Conservation (phyloP, 2,113 vertebrate species). For the Taxidea taxus region DNA sequence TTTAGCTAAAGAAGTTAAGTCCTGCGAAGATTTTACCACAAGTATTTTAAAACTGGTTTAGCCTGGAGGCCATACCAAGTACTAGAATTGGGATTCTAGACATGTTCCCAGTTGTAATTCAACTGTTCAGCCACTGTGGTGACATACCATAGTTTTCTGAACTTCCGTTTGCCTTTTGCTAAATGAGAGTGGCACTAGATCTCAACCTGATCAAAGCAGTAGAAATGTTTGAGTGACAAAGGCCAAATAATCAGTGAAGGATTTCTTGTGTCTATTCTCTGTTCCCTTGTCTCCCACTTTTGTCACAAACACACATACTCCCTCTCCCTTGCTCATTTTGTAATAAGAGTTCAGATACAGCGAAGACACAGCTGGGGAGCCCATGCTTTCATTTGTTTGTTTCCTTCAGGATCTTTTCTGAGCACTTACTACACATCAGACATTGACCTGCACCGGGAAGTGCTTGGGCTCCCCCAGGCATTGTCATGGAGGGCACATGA, state of each 20-base stretch:
- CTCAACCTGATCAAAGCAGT: background rate
- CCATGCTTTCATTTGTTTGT: background rate
- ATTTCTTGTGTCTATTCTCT: background rate
- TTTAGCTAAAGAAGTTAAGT: background rate
- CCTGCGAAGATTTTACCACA: background rate
- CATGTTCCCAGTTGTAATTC: background rate
- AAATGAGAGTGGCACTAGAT: constrained; percentile 1
- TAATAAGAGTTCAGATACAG: background rate
- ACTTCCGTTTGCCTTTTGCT: background rate
- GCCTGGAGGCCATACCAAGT: background rate
- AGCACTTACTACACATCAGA: background rate
- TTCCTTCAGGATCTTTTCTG: constrained; percentile 17
- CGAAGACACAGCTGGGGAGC: background rate
- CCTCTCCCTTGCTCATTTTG: background rate
- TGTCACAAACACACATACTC: background rate
- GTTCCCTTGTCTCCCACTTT: background rate
- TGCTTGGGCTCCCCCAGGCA: background rate
- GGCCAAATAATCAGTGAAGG: background rate
- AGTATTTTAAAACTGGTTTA: background rate
- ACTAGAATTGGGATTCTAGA: background rate
- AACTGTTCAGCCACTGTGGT: background rate
- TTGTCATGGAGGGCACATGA: constrained; percentile 20
- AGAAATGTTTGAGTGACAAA: background rate
- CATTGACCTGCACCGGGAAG: background rate
- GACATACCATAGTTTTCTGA: background rate